Conservation (phyloP, 2,797 vertebrate genomes). For the Alectoris magna region DNA sequence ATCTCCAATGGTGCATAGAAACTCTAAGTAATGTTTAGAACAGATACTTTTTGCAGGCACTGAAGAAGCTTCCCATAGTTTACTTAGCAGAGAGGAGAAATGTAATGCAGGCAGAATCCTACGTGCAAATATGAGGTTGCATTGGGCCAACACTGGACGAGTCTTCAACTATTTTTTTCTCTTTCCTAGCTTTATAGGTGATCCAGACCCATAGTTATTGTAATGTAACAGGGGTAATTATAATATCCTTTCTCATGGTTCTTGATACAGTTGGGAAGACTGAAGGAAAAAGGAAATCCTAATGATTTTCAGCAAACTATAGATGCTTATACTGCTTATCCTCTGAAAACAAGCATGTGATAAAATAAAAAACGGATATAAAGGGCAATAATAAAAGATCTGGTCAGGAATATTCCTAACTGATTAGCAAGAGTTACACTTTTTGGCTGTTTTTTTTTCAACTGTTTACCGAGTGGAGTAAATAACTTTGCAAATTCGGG, state of each 20-base stretch:
- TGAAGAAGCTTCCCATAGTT: neutral
- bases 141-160: neutral
- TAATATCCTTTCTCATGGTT: accelerated
- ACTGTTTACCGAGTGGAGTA: neutral
- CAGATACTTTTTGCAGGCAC: slow-evolving; percentile 31
- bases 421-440: neutral
- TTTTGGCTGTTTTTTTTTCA: neutral
- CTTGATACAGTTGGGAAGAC: neutral
- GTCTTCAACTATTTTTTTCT: neutral
- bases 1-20: slow-evolving; percentile 13
- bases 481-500: neutral
- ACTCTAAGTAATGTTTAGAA: neutral
- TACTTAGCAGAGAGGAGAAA: neutral
- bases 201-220: neutral
- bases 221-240: neutral
- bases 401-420: neutral
- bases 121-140: neutral
- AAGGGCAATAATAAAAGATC: neutral
- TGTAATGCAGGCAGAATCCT: neutral
- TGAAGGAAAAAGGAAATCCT: neutral
- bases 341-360: neutral
- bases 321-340: neutral
- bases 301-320: neutral
- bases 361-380: neutral
- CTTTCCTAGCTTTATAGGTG: neutral